These are phyloP conservation scores for Oreotrochilus melanogaster DNA, from an alignment of 2,113 vertebrate genomes.

Conservation along the genomic window DNA sequence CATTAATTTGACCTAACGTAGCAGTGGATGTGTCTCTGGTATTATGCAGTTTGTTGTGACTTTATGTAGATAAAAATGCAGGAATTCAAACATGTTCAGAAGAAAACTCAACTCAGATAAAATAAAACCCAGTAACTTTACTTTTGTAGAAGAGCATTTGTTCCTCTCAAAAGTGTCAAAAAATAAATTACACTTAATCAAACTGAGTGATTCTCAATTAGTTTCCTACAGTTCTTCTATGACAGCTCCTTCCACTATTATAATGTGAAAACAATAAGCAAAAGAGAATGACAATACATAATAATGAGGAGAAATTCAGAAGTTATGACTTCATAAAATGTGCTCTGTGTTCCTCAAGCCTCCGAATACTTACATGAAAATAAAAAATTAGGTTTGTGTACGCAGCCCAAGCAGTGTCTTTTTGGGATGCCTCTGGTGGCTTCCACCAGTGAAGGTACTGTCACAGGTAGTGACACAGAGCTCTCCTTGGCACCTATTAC, in stretches of 20 bases:
- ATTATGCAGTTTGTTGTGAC: slow-evolving; percentile 4
- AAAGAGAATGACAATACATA: slow-evolving; percentile 1
- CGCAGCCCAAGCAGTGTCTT: not conserved
- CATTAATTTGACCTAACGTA: slow-evolving; percentile 5
- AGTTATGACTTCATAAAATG: not conserved
- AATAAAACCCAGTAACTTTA: slow-evolving; percentile 15
- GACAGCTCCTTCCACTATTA: slow-evolving; percentile 54
- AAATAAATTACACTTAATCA: slow-evolving; percentile 58
- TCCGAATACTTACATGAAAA: not conserved
- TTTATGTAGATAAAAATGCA: slow-evolving; percentile 24
- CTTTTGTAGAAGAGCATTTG: slow-evolving; percentile 3
- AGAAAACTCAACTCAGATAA: not conserved
- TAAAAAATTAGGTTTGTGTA: not conserved
- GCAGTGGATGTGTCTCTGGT: not conserved
- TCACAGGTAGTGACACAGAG: not conserved
- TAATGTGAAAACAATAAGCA: slow-evolving; percentile 37
- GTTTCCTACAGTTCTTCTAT: slow-evolving; percentile 50
- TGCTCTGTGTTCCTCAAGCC: not conserved
- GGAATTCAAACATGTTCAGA: not conserved
- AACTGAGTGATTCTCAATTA: slow-evolving; percentile 68
- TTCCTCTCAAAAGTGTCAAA: slow-evolving; percentile 49
- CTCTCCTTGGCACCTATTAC: not conserved
- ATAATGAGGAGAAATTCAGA: not conserved
- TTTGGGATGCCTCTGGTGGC: not conserved
- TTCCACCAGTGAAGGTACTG: not conserved